Evolutionary conservation across 2,113 vertebrate species (phyloP), one percentile per base, ranked within the genome.

Genomic region (Phaethon lepturus): DNA sequence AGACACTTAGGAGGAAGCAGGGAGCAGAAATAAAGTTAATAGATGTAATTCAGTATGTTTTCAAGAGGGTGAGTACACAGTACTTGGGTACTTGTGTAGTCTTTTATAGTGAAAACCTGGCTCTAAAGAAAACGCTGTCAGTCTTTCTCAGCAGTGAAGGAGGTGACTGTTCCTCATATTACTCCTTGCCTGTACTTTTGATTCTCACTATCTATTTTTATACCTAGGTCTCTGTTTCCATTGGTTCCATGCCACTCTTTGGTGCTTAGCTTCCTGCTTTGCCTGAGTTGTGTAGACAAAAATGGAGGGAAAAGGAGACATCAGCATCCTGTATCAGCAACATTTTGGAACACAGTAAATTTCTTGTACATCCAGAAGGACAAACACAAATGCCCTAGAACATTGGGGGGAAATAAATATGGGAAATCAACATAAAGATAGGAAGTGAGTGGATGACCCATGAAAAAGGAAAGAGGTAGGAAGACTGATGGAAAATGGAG

Each of bases 161-260:
- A 95, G 86, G 86, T 96, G 76, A 87, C 73, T 95, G 64, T 52
- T 96, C 66, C 91, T 97, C 86, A 50, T 76, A 88, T 97, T 95
- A 95, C 94, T 88, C 74, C 77, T 95, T 87, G 33, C 66, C 56
- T 82, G 73, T 87, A 66, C 86, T 95, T 97, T 85, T 73, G 53
- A 69, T 75, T 79, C 74, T 91, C 19, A 0, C 49, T 64, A 16
- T 86, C 88, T 96, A 89, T 93, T 93, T 97, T 95, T 97, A 31
- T 62, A 62, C 86, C 29, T 13, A 11, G 13, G 2, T 82, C 73
- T 96, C 74, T 69, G 4, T 85, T 97, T 87, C 86, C 59, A 20
- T 52, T 97, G 94, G 86, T 95, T 85, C 69, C 3, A 6, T 82
- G 91, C 62, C 89, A 91, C 73, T 75, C 19, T 13, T 87, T 50